These are phyloP conservation scores for Sebastes goodei DNA, from an alignment of 2,797 vertebrate species.

Conservation along the genomic window DNA sequence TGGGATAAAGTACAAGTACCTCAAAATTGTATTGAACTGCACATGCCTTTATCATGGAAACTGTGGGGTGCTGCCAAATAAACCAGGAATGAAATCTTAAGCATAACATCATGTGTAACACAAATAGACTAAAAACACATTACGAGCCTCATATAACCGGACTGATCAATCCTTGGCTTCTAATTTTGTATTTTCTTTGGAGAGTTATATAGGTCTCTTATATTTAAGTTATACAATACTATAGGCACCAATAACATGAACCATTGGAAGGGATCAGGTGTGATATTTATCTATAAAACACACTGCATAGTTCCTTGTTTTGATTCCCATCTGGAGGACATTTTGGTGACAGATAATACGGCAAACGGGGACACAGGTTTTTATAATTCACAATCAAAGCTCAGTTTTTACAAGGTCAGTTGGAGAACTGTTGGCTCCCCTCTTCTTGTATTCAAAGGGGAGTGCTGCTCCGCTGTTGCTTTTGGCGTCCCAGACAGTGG, in stretches of 20 bases:
- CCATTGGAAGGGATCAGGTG: not conserved
- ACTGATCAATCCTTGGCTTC: not conserved
- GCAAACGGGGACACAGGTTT: conserved; percentile 42
- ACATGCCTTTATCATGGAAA: too few species aligned
- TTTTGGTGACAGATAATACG: conserved; percentile 44
- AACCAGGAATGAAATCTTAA: too few species aligned
- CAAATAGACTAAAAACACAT: not conserved
- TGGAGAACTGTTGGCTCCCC: conserved; percentile 29
- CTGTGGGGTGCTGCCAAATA: too few species aligned
- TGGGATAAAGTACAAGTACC: too few species aligned
- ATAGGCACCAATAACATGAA: not conserved
- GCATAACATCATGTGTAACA: not conserved
- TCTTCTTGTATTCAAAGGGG: conserved; percentile 42
- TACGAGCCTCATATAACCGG: not conserved
- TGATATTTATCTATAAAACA: conserved; percentile 17
- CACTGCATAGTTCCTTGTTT: not conserved
- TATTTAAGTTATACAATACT: not conserved
- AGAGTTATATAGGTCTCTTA: not conserved
- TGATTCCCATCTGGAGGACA: conserved; percentile 9
- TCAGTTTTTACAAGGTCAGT: conserved; percentile 46
- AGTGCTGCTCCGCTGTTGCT: conserved; percentile 58
- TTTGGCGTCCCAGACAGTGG: conserved; percentile 66
- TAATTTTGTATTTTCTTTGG: not conserved
- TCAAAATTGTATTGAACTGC: too few species aligned
- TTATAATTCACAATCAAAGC: conserved; percentile 35